Evolutionary conservation across 2,113 vertebrate genomes (phyloP), one percentile per base, ranked within the genome.

Genomic region (Apteryx mantelli): DNA sequence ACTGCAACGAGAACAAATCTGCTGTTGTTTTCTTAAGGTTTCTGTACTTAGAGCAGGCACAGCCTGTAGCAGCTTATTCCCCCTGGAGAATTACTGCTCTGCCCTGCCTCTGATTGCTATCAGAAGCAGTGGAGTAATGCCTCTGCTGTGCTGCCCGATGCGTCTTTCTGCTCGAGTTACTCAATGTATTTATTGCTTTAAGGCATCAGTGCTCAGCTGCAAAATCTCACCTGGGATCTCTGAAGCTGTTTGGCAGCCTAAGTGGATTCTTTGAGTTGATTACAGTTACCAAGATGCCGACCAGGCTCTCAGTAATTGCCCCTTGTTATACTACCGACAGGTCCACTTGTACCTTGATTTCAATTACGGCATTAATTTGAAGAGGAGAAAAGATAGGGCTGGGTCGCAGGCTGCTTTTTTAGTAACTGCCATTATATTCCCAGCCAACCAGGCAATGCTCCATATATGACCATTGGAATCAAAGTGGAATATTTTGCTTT

Each of bases 121-220:
- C 61, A 7, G 70, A 26, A 93, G 52, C 66, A 53, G 46, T 56
- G 81, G 26, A 42, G 16, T 68, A 50, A 38, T 89, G 91, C 44
- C 58, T 73, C 42, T 0, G 1, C 75, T 68, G 53, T 0, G 0
- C 85, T 65, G 61, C 83, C 32, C 2, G 1, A 21, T 65, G 74
- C 40, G 8, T 87, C n/a, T 24, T 89, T 81, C 76, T 90, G 50
- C 85, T 12, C 0, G 7, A 87, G 34, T 82, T 97, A 58, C 13
- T 82, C 68, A 64, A 19, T 73, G 32, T 87, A n/a, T 91, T 65
- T 94, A 63, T 61, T 94, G 86, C 91, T 97, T 79, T 80, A 80
- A 93, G 85, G 75, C 71, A 69, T 89, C 63, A 19, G 20, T 63
- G 48, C 60, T 93, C n/a, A 61, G 68, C 38, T 76, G 70, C 91